These are phyloP conservation scores for Bradypodion pumilum DNA, from an alignment of 2,797 vertebrate species.

Conservation along the genomic window DNA sequence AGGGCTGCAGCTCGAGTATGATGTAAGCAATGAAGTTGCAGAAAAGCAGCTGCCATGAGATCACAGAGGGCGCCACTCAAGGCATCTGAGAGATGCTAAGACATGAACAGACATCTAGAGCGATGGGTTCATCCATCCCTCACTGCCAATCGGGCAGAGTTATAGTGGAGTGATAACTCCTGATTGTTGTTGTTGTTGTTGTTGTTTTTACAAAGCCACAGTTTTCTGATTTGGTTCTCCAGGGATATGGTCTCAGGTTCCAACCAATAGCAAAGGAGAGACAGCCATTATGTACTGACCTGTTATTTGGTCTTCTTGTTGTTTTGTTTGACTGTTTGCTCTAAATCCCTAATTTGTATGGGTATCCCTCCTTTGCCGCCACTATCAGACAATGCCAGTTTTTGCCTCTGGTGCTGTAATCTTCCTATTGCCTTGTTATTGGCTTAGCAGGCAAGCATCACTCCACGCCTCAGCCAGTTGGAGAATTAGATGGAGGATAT, in stretches of 20 bases:
- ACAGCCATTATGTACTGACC: background rate
- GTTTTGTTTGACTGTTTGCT: slow-evolving; percentile 4
- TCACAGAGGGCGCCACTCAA: background rate
- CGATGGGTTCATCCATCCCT: background rate
- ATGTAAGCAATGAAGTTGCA: background rate
- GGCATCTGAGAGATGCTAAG: slow-evolving; percentile 2
- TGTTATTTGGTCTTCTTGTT: background rate
- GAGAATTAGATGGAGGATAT: background rate
- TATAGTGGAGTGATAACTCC: slow-evolving; percentile 13
- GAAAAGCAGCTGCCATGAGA: background rate
- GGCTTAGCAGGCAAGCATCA: background rate
- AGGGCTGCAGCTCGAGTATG: background rate
- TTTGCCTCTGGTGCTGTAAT: slow-evolving; percentile 9
- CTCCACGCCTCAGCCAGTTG: background rate
- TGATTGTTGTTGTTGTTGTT: too few relatives aligned
- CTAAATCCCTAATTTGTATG: slow-evolving; percentile 23
- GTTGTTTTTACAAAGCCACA: background rate
- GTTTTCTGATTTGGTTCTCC: slow-evolving; percentile 1
- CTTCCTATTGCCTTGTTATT: background rate
- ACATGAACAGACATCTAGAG: slow-evolving; percentile 4
- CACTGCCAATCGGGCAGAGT: slow-evolving; percentile 12
- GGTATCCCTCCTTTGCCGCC: background rate
- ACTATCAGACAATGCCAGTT: background rate
- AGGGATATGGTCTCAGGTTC: background rate
- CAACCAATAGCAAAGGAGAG: slow-evolving; percentile 1